phyloP scores from a whole-genome alignment of 2,797 vertebrate species.

The Sebastes diploproa region DNA sequence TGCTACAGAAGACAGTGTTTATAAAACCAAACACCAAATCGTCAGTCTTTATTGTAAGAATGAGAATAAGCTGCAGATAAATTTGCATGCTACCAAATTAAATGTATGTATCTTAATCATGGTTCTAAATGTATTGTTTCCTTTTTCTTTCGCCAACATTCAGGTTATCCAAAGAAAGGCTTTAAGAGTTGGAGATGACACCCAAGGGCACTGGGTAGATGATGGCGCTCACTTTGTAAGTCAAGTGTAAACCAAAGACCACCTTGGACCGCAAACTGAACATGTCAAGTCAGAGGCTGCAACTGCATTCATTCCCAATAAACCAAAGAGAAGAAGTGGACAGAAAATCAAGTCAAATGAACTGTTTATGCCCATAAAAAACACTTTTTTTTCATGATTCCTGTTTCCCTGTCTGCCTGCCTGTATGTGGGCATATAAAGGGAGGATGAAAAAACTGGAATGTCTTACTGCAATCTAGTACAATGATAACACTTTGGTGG shows the following conservation, averaged over 20 bases:
- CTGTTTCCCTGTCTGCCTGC: not conserved
- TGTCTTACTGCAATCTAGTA: not conserved
- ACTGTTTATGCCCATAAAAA: not conserved
- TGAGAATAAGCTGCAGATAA: not conserved
- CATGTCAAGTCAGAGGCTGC: slow-evolving; percentile 11
- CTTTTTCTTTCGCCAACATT: slow-evolving; percentile 20
- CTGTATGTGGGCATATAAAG: not conserved
- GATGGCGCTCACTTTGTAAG: slow-evolving; percentile 87
- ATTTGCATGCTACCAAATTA: not conserved
- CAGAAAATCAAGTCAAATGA: not conserved
- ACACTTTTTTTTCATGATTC: not conserved
- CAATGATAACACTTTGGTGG: not conserved
- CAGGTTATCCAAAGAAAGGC: slow-evolving; percentile 80
- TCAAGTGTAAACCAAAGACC: slow-evolving; percentile 77
- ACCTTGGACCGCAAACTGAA: not conserved
- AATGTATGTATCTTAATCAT: not conserved
- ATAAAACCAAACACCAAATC: not conserved
- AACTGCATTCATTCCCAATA: not conserved
- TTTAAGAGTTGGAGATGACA: slow-evolving; percentile 78
- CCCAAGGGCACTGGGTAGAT: slow-evolving; percentile 79
- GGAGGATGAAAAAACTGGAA: not conserved
- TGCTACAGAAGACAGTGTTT: not conserved
- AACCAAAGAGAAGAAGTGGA: slow-evolving; percentile 16
- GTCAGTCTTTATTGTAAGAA: not conserved
- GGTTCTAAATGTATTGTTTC: not conserved